Base-by-base conservation (phyloP, 2,797 vertebrate genomes). In the Cyprinodon diabolis region DNA sequence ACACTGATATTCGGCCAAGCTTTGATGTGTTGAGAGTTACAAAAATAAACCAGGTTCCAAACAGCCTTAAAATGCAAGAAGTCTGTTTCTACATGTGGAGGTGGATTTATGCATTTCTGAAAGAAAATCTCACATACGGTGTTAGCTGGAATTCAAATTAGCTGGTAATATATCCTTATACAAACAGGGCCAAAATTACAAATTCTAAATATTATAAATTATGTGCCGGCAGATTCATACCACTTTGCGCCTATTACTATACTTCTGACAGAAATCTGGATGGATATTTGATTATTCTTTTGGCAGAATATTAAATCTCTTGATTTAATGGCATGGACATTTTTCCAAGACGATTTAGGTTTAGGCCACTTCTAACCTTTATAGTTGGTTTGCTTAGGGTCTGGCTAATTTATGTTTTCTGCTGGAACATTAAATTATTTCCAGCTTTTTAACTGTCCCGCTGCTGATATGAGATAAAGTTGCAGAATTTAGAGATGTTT, bases 21-120 rank as follows among this genome's bases (percentile, higher is more conserved):
- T 76, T 56, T 47, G 43, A 78, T 71, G 17, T 60, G 49, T 54
- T 66, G 30, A 81, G 72, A 65, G 81, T 65, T 43, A 51, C 71
- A 60, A 66, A 80, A 63, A 73, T 57, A 72, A 49, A 60, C 75
- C 51, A 35, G 63, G 72, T 77, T 76, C 69, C 70, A 66, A 74
- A 73, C 57, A 73, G 58, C 71, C 81, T 52, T 30, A 65, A 54
- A 66, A 43, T 57, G 19, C 12, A 73, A 8, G 2, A 19, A 60
- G 35, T 56, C 63, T 21, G 15, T 14, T 0, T 30, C n/a, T 10
- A 2, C 67, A n/a, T 43, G 10, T 47, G 58, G 67, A 45, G 35
- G 12, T 37, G 17, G 52, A 35, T 68, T 35, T 58, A 8, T 70
- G 45, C 9, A 40, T 62, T 76, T 43, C 69, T 66, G 1, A 60